Evolutionary conservation across 1,140 invertebrate species (phyloP).

Genomic region (Drosophila lacteicornis): DNA sequence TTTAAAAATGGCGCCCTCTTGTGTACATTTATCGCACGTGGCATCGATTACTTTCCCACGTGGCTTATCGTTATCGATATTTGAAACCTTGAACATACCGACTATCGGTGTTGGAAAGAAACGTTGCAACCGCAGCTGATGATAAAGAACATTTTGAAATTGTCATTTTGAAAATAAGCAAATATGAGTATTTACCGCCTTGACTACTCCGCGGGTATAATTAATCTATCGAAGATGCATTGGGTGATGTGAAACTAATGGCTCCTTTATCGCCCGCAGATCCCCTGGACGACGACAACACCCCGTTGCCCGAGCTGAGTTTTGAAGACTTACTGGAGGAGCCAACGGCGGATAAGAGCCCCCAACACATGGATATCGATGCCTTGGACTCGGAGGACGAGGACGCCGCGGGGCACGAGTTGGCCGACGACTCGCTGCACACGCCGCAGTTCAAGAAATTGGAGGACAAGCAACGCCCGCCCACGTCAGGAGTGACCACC

Average conservation of each 20-base stretch:
- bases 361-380: slow-evolving; percentile 38
- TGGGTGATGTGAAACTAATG: slow-evolving; percentile 1
- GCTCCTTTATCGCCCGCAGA: slow-evolving; percentile 31
- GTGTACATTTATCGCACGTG: neutral
- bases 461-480: slow-evolving; percentile 59
- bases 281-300: slow-evolving; percentile 65
- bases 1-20: neutral
- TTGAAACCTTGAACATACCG: slow-evolving; percentile 1
- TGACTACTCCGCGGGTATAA: slow-evolving; percentile 45
- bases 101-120: slow-evolving; percentile 34
- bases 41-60: slow-evolving; percentile 5
- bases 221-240: neutral
- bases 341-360: slow-evolving; percentile 52
- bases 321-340: slow-evolving; percentile 77
- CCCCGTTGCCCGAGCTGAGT: slow-evolving; percentile 71
- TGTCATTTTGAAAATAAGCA: slow-evolving; percentile 51
- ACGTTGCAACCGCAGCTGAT: slow-evolving; percentile 60
- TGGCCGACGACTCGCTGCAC: slow-evolving; percentile 55
- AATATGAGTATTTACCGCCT: slow-evolving; percentile 53
- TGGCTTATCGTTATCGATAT: slow-evolving; percentile 8
- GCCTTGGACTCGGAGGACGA: slow-evolving; percentile 40
- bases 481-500: slow-evolving; percentile 22
- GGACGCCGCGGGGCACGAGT: slow-evolving; percentile 12
- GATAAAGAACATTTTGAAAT: slow-evolving; percentile 67
- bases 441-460: slow-evolving; percentile 72